Percentiles rank a stretch among this genome's conserved stretches.
Conservation (phyloP, 2,797 vertebrate species). For the Pangasius macronema region DNA sequence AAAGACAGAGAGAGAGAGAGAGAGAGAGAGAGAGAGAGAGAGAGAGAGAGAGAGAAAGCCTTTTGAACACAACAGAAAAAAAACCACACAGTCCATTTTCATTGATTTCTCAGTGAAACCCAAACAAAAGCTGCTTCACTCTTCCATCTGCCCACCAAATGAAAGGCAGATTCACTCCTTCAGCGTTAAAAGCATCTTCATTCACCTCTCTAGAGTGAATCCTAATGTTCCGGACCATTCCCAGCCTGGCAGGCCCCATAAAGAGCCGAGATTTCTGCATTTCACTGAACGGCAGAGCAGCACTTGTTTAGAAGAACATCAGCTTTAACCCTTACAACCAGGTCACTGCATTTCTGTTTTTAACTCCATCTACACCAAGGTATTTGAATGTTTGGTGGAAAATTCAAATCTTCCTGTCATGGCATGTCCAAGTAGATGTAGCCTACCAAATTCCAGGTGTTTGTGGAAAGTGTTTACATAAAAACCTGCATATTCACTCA, state of each 20-base stretch:
- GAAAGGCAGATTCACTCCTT: slow-evolving; percentile 37
- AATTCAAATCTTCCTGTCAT: background rate
- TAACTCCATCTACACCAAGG: background rate
- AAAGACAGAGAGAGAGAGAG: background rate
- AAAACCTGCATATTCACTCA: background rate
- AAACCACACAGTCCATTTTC: slow-evolving; percentile 37
- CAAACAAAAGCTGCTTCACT: slow-evolving; percentile 34
- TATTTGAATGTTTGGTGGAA: background rate
- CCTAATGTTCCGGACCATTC: background rate
- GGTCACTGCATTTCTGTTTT: background rate
- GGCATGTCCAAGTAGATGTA: background rate
- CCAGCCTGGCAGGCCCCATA: background rate
- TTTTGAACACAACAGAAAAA: slow-evolving; percentile 31
- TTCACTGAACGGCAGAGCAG: too few species aligned
- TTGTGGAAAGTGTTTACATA: background rate
- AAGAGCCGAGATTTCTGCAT: background rate
- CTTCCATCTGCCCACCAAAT: slow-evolving; percentile 25
- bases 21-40: background rate
- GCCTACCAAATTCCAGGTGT: background rate
- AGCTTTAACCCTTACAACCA: background rate
- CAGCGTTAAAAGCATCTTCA: slow-evolving; percentile 38
- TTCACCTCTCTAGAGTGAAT: slow-evolving; percentile 21
- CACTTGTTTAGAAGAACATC: background rate
- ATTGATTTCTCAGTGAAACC: slow-evolving; percentile 46
- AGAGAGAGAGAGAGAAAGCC: background rate